These are phyloP conservation scores for Aphelenchoides fujianensis DNA, from an alignment of 1,140 invertebrate genomes.

Conservation along the genomic window DNA sequence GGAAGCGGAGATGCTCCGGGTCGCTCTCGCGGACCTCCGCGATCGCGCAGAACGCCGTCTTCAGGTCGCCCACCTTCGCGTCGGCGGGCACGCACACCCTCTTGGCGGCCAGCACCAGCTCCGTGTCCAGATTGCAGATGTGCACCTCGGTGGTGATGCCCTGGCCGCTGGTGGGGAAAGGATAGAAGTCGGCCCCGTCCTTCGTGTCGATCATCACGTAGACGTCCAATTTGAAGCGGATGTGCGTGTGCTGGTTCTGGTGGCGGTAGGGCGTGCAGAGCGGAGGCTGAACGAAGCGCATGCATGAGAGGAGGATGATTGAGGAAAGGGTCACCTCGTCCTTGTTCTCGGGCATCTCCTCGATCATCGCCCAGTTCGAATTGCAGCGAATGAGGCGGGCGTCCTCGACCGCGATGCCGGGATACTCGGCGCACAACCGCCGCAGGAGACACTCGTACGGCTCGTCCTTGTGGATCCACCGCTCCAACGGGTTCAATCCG, in stretches of 20 bases:
- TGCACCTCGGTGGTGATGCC: constrained; percentile 10
- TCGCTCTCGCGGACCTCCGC: background rate
- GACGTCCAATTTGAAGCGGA: constrained; percentile 14
- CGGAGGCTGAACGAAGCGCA: constrained; percentile 9
- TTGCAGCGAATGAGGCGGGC: constrained; percentile 20
- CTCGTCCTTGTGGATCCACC: constrained; percentile 13
- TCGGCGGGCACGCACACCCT: background rate
- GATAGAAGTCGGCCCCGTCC: background rate
- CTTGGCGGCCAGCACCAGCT: constrained; percentile 4
- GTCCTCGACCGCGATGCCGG: constrained; percentile 7
- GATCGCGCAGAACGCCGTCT: background rate
- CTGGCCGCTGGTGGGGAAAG: background rate
- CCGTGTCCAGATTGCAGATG: constrained; percentile 9
- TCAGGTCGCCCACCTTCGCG: constrained; percentile 15
- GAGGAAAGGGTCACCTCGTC: background rate
- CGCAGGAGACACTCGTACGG: constrained; percentile 8
- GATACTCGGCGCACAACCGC: constrained; percentile 14
- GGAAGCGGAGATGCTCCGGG: background rate
- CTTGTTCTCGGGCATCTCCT: background rate
- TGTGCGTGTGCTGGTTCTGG: background rate
- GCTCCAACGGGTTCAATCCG: background rate
- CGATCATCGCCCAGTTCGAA: constrained; percentile 16
- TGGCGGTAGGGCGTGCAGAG: background rate
- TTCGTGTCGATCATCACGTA: constrained; percentile 27
- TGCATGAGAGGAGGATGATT: constrained; percentile 8